Conservation (phyloP, 2,888 invertebrate genomes). For the Leucophenga maculata region DNA sequence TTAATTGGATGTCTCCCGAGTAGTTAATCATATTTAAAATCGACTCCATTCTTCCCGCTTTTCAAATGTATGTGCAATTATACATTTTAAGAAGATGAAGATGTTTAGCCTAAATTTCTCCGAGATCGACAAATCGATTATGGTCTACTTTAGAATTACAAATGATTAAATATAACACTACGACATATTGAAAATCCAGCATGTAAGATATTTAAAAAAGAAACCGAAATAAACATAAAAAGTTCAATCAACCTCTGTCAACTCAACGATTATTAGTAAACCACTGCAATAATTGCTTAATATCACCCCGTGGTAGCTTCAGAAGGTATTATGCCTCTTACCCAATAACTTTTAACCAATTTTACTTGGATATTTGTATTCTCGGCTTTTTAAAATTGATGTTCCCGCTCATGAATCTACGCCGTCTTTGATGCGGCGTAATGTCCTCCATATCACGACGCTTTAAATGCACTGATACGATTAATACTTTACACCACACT, state of each 20-base stretch:
- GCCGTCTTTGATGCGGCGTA: not conserved
- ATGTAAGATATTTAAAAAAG: slow-evolving; percentile 60
- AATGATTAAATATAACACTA: slow-evolving; percentile 41
- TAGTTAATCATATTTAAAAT: slow-evolving; percentile 57
- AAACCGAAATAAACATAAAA: slow-evolving; percentile 61
- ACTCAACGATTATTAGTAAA: slow-evolving; percentile 7
- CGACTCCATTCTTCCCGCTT: slow-evolving; percentile 60
- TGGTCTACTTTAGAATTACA: slow-evolving; percentile 51
- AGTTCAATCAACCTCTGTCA: slow-evolving; percentile 31
- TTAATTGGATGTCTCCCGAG: slow-evolving; percentile 61
- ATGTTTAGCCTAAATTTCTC: slow-evolving; percentile 49
- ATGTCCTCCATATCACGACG: slow-evolving; percentile 26
- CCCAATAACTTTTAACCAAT: slow-evolving; percentile 3
- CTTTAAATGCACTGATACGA: not conserved
- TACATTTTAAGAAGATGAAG: slow-evolving; percentile 38
- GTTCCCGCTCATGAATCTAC: slow-evolving; percentile 4
- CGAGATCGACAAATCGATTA: slow-evolving; percentile 46
- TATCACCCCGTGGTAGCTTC: slow-evolving; percentile 25
- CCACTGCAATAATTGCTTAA: slow-evolving; percentile 23
- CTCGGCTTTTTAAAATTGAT: slow-evolving; percentile 28
- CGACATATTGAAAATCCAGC: slow-evolving; percentile 57
- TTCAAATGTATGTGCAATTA: slow-evolving; percentile 59
- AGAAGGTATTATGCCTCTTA: too few relatives aligned
- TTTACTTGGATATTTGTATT: slow-evolving; percentile 28
- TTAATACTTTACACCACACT: slow-evolving; percentile 3